These are phyloP conservation scores for Gymnocypris eckloni DNA, from an alignment of 2,797 vertebrate genomes.

Conservation along the genomic window DNA sequence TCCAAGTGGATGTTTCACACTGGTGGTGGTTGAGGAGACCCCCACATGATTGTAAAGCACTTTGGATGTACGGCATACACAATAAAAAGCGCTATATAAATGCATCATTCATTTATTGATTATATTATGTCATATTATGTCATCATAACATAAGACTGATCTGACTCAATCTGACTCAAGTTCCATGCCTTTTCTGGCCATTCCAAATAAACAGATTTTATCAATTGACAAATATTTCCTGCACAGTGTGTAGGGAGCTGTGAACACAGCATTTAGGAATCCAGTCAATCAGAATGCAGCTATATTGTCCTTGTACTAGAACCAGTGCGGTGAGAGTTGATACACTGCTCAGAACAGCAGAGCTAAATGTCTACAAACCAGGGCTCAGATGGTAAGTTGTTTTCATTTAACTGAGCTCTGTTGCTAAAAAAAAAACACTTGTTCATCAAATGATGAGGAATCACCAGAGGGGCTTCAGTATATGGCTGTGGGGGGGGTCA, in stretches of 20 bases:
- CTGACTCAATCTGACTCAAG: not conserved
- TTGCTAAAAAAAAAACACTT: conserved; percentile 12
- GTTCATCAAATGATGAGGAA: not conserved
- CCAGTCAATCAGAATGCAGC: not conserved
- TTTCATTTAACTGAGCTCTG: not conserved
- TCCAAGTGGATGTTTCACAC: too few species aligned
- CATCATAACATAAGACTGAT: not conserved
- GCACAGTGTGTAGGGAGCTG: not conserved
- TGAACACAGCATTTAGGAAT: not conserved
- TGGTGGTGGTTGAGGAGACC: too few species aligned
- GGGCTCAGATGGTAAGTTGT: conserved; percentile 15
- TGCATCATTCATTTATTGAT: too few species aligned
- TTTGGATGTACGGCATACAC: too few species aligned
- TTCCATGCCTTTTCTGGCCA: not conserved
- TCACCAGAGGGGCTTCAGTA: not conserved
- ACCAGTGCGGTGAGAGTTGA: not conserved
- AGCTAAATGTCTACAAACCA: not conserved
- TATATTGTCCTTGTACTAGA: not conserved
- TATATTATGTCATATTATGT: too few species aligned
- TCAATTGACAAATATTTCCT: not conserved
- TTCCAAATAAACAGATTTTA: not conserved
- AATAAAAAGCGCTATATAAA: too few species aligned
- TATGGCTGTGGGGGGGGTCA: not conserved
- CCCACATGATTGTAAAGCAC: too few species aligned
- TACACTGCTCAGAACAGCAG: not conserved